Evolutionary conservation across 2,888 invertebrate species (phyloP), one percentile per base, ranked within the genome.

Genomic region (Cephus pulcher): DNA sequence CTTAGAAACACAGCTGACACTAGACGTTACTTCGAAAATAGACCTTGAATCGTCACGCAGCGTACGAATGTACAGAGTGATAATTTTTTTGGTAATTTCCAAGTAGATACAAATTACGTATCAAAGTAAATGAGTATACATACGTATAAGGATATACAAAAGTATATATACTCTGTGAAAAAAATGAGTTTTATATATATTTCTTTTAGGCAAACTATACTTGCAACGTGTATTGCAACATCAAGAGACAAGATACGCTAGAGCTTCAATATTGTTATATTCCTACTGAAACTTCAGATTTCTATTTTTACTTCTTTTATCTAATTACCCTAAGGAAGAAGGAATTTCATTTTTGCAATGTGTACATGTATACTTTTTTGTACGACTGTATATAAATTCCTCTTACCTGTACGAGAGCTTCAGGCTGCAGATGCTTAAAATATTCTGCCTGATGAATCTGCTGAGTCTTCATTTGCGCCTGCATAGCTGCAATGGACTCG

Each of bases 381-480:
- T 23, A 56, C 56, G 9, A 23, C 56, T 23, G 2, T 56, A 23
- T 56, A 86, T 89, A 93, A 56, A 56, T 23, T 23, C 56, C 1
- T 56, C 94, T 94, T 92, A 96, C 96, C 92, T 96, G 94, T 82
- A 95, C 90, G 82, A 96, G 92, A 30, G 94, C 95, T 88, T 96
- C 96, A 11, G 93, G 93, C 81, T 93, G 93, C 79, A 90, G 80
- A 83, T 93, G 92, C 69, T 94, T 93, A 80, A 90, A 78, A 37
- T 87, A 86, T 83, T 94, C 94, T 85, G 94, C 94, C 80, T 95
- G 93, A 89, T 95, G 95, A 77, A 96, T 93, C 91, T 96, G 95
- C 87, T 95, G 95, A 73, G 86, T 81, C 80, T 82, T 87, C 78
- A 89, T 70, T 73, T 89, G 87, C 23, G 88, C 86, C 79, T 89